Base-by-base conservation (phyloP, 2,797 vertebrate genomes). In the Labeo calbasu region DNA sequence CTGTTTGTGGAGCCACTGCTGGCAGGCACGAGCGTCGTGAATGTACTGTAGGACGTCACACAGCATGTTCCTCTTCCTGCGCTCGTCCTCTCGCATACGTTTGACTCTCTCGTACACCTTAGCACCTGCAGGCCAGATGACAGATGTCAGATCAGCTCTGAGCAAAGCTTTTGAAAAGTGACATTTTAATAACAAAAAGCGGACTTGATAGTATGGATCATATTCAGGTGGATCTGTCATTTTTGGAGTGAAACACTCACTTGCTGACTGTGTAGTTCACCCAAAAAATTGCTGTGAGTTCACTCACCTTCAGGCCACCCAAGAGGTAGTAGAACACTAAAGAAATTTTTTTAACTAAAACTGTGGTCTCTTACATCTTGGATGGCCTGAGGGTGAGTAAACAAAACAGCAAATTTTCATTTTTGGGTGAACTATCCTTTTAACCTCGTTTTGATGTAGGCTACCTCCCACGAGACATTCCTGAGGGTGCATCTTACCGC, bases 1-100 rank as follows among this genome's bases (percentile, higher is more conserved):
- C 90, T 99, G 98, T 80, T 98, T 96, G 87, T 97, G 97, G 87
- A 99, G 97, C 98, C 98, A 99, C 94, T 99, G 98, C 92, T 99
- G 98, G 92, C 98, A 99, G 68, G 98, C 96, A 0, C 95, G 95
- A 84, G 96, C 95, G 80, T 99, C 98, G 88, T 99, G 97, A 92
- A 99, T 97, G 92, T 98, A 99, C 93, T 99, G 98, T 82, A 99
- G 96, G 77, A 99, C 96, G 19, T 99, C 98, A 0, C 96, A 96
- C 75, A 99, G 92, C 97, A 99, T 97, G 25, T 95, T 98, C 88
- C 98, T 96, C 90, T 99, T 99, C 84, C 97, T 93, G 7, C 96
- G 95, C 82, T 99, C 98, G 4, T 99, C 98, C 25, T 98, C 98
- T 0, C 97, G 93, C 0, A 94, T 94, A 48, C 96, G 96, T 93